Evolutionary conservation across 2,888 invertebrate genomes (phyloP), one percentile per base, ranked within the genome.

Genomic region (Lycophotia porphyrea): DNA sequence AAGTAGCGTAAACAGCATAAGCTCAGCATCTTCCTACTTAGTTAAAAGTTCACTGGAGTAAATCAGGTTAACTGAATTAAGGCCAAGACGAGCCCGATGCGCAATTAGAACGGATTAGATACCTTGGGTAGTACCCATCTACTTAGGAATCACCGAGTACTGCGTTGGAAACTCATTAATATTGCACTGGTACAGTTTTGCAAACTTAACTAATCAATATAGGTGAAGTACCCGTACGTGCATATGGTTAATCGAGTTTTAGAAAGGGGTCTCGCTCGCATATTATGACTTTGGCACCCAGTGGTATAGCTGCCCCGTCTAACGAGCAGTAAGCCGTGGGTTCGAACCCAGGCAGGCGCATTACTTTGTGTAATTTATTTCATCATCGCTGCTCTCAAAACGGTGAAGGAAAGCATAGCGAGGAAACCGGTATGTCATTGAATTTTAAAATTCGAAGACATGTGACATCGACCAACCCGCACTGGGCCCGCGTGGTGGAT

Each of bases 11-110:
- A 42, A 52, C 13, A 60, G 31, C 49, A 42, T 7, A 24, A 34
- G n/a, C n/a, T 34, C 15, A 27, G 42, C 49, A 47, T 47, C 61
- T 81, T 61, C 60, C n/a, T 15, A 55, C 66, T 63, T 11, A 81
- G 44, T 44, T 44, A 31, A 64, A 58, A 44, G 71, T 64, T 80
- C 68, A 75, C 24, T 72, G 67, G 24, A 72, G 74, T 70, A 44
- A 78, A 78, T 55, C 69, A 66, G 71, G 83, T 74, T 85, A 85
- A 78, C 71, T 27, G 66, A 85, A 76, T 78, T 82, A 85, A 34
- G 63, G 69, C 13, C 71, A 61, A 68, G 61, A 5, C 24, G n/a
- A 63, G 13, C 27, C 70, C 60, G 34, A 74, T 74, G 85, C 78
- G 64, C 47, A 82, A 70, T 78, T 83, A 80, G 39, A 67, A 70